phyloP scores from a whole-genome alignment of 2,888 invertebrate genomes.

The Plagiodera versicolora region DNA sequence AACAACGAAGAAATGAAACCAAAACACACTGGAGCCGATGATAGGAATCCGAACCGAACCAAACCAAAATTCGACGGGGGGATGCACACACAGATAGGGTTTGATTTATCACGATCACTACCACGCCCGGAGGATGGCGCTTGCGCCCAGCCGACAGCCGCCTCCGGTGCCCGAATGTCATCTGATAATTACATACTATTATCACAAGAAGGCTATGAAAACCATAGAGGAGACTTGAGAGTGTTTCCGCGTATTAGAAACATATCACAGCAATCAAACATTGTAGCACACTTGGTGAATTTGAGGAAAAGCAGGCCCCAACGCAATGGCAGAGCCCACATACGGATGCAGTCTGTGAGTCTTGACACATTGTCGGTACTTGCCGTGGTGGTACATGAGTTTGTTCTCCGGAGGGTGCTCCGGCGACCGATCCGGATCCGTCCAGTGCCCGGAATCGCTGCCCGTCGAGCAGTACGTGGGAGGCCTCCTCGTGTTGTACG shows the following conservation, averaged over 20 bases:
- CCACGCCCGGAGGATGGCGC: slow-evolving; percentile 53
- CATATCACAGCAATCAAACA: slow-evolving; percentile 59
- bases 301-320: slow-evolving; percentile 59
- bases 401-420: slow-evolving; percentile 53
- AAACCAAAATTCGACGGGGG: slow-evolving; percentile 5
- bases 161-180: slow-evolving; percentile 34
- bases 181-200: slow-evolving; percentile 55
- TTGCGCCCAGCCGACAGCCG: slow-evolving; percentile 36
- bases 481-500: slow-evolving; percentile 40
- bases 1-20: too few species aligned
- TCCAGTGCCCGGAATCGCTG: slow-evolving; percentile 51
- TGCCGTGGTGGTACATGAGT: slow-evolving; percentile 53
- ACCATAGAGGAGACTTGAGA: slow-evolving; percentile 44
- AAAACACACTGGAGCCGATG: not conserved
- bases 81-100: slow-evolving; percentile 49
- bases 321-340: slow-evolving; percentile 55
- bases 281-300: slow-evolving; percentile 65
- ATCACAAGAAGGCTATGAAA: slow-evolving; percentile 53
- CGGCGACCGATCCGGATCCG: slow-evolving; percentile 51
- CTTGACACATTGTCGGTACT: slow-evolving; percentile 62
- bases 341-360: slow-evolving; percentile 63
- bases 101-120: slow-evolving; percentile 52
- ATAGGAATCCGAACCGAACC: too few species aligned
- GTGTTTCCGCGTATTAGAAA: slow-evolving; percentile 36
- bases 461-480: slow-evolving; percentile 46